Evolutionary conservation across 2,888 invertebrate genomes (phyloP), one percentile per base, ranked within the genome.

Genomic region (Dexiosoma caninum): DNA sequence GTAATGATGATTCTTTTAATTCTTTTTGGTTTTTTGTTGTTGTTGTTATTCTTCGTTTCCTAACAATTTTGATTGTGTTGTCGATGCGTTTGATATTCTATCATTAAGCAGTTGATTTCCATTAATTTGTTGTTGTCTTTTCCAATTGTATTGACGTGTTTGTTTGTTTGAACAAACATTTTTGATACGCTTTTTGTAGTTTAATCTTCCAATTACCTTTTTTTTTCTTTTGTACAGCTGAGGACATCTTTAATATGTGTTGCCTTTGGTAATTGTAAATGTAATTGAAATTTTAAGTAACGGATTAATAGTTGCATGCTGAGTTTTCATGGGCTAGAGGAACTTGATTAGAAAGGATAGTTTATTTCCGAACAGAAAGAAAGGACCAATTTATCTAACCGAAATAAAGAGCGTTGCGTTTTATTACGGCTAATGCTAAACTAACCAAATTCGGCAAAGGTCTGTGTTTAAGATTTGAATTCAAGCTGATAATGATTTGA

Each of bases 91-190:
- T 71, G 66, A 76, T 69, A 62, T 69, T 67, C 70, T 69, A 77
- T 70, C 76, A 69, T 77, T 77, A 70, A 77, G 62, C 69, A 57
- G 64, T 66, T 44, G 59, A 72, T 78, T 67, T 72, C 37, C 59
- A 71, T 78, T 78, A 44, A 32, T 51, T 12, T 51, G 46, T 51
- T 7, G n/a, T 55, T 46, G 7, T 32, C 27, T 27, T 42, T 19
- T 8, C 23, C 23, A 49, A 21, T 21, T 21, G 10, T 32, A 14
- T 32, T 57, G 55, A 44, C 27, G n/a, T 21, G 27, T 60, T 60
- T n/a, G 42, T 0, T 19, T 57, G 8, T 1, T 35, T 19, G 2
- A 3, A 27, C 57, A 35, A 70, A 77, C 64, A 59, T 59, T 40
- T 70, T 71, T 64, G 57, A 66, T 78, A 53, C 44, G 66, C 49